phyloP scores from a whole-genome alignment of 2,113 vertebrate species.

The Talpa occidentalis region DNA sequence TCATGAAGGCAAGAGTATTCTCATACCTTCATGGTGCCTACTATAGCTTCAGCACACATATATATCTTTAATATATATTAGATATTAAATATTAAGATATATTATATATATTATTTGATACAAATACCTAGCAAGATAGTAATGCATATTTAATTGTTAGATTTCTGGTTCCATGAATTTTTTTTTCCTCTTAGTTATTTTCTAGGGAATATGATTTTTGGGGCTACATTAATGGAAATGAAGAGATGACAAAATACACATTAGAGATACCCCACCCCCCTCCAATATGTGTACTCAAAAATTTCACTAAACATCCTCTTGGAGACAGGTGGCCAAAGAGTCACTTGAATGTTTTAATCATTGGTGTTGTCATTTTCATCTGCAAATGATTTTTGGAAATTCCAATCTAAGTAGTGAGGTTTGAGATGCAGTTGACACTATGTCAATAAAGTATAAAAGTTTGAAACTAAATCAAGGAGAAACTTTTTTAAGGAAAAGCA shows the following conservation, averaged over 20 bases:
- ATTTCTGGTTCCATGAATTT: neutral
- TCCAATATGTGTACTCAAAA: neutral
- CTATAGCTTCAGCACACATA: no score
- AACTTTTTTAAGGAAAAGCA: constrained; percentile 21
- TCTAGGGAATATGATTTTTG: neutral
- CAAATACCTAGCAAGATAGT: neutral
- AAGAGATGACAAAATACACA: neutral
- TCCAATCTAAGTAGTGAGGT: neutral
- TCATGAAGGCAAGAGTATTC: no score
- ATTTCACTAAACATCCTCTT: neutral
- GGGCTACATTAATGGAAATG: neutral
- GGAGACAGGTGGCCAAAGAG: neutral
- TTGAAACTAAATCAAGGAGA: constrained; percentile 25
- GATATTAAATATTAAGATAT: no score
- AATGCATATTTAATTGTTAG: neutral
- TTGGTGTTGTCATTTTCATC: neutral
- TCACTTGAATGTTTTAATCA: neutral
- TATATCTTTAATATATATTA: neutral
- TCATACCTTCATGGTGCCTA: no score
- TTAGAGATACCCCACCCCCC: neutral
- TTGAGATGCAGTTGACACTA: constrained; percentile 18
- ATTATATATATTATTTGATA: neutral
- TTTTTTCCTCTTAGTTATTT: neutral
- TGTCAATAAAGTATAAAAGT: constrained; percentile 1
- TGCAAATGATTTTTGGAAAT: constrained; percentile 38